Evolutionary conservation across 2,113 vertebrate genomes (phyloP), one percentile per base, ranked within the genome.

Genomic region (Corythornis cristatus): DNA sequence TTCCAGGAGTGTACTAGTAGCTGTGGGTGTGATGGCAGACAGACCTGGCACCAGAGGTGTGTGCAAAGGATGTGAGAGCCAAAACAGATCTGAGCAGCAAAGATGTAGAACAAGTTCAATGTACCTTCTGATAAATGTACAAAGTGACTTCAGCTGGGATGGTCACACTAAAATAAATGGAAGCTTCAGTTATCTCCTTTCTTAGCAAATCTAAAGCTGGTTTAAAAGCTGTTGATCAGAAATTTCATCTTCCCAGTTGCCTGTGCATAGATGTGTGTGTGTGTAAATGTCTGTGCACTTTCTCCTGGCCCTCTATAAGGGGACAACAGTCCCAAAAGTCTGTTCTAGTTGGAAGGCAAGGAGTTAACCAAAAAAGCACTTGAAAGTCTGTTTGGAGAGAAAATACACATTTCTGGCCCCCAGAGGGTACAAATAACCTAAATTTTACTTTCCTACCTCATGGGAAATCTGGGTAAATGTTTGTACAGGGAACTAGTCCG

Each of bases 391-490:
- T 83, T 94, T 95, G 79, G 82, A 95, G 68, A 94, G 13, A 5
- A 95, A 95, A 90, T 28, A 88, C 62, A 56, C 25, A 11, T 51
- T 93, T 80, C 85, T 91, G 94, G 72, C 72, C 53, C 85, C 35
- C 72, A 57, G 89, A 90, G 88, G 91, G 90, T 40, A 95, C 93
- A 42, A 62, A 93, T 3, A 91, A 50, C 76, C 88, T 94, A 66
- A 82, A 66, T 86, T 93, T 78, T 67, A 4, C 89, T 75, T 86
- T 70, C 62, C 29, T 51, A 0, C 60, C 42, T 86, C 71, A 0
- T 87, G 95, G 84, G 93, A 96, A 96, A 87, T 51, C 10, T 71
- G 86, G 71, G 43, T 83, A 45, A 74, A 70, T 91, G 93, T 94
- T 96, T 95, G 45, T 45, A 6, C n/a, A 53, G 53, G 62, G 64